Evolutionary conservation across 2,113 vertebrate genomes (phyloP), one percentile per base, ranked within the genome.

Genomic region (Scopus umbretta): DNA sequence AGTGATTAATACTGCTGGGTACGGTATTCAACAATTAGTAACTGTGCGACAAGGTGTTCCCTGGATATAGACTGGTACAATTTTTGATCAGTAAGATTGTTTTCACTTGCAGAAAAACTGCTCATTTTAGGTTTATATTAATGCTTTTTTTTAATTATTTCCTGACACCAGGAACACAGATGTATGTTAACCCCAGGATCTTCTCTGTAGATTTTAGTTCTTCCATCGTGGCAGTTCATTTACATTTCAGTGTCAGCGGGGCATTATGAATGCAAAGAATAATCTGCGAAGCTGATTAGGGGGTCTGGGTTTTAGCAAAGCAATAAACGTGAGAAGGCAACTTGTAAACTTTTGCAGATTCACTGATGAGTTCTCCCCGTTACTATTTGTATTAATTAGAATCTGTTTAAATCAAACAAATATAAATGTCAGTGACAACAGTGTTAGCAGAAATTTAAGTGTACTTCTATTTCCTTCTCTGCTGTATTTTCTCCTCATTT

Each of bases 341-440:
- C 68, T 95, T 92, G 89, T 94, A 84, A 95, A 95, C 67, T 91
- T 92, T 42, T 91, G 88, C 89, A 84, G 80, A 76, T 94, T 84
- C 63, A 34, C 55, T 4, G 16, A 32, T 78, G 88, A 71, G n/a
- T 84, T 94, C 76, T 84, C 65, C 34, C 30, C 50, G 94, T 96
- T 78, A 86, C 61, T 86, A 47, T 42, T 84, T 89, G 38, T 84
- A 47, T 84, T 94, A 55, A 96, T 92, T 80, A 91, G 52, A 83
- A 58, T 19, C 34, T 26, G 45, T 70, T 63, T 94, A 95, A 94
- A 92, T 92, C 91, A 90, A 80, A 75, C 12, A 72, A 67, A 74
- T 38, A 74, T 25, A 78, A 94, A 89, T 74, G 75, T 78, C 76
- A 84, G 53, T 53, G 53, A 38, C 43, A 83, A 25, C 45, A 68